phyloP scores from a whole-genome alignment of 2,888 invertebrate species.

The Theretra japonica region DNA sequence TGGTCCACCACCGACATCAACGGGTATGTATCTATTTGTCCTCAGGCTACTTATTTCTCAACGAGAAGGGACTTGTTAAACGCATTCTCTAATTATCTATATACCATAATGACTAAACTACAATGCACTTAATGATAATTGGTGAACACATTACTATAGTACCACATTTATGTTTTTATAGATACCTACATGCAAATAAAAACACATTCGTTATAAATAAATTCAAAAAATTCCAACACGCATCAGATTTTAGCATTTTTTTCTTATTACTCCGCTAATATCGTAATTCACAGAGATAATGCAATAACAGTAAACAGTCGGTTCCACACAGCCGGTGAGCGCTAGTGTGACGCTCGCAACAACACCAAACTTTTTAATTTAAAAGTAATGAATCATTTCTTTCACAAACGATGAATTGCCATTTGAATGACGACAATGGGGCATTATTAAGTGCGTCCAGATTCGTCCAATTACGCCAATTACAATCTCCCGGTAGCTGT shows the following conservation, averaged over 20 bases:
- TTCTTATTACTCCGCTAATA: neutral
- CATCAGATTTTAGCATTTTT: too few relatives aligned
- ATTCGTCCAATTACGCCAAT: constrained; percentile 84
- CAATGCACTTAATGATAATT: too few relatives aligned
- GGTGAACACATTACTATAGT: too few relatives aligned
- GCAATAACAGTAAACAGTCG: neutral
- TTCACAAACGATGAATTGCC: constrained; percentile 80
- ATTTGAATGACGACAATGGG: constrained; percentile 81
- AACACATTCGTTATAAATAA: too few relatives aligned
- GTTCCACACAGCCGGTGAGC: neutral
- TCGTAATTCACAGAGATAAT: neutral
- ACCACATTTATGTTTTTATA: too few relatives aligned
- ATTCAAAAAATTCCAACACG: too few relatives aligned
- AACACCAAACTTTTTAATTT: constrained; percentile 67
- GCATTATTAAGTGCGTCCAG: constrained; percentile 82
- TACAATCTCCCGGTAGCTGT: constrained; percentile 78
- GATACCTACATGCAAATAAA: too few relatives aligned
- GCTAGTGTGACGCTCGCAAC: constrained; percentile 30
- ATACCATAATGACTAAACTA: too few relatives aligned
- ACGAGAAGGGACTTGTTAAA: neutral
- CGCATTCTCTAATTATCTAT: neutral
- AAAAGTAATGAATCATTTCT: constrained; percentile 79
- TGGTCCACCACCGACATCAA: constrained; percentile 98
- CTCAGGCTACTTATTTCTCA: neutral
- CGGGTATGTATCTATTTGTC: constrained; percentile 86